Evolutionary conservation across 2,113 vertebrate species (phyloP).

Genomic region (Pelecanoides urinatrix): DNA sequence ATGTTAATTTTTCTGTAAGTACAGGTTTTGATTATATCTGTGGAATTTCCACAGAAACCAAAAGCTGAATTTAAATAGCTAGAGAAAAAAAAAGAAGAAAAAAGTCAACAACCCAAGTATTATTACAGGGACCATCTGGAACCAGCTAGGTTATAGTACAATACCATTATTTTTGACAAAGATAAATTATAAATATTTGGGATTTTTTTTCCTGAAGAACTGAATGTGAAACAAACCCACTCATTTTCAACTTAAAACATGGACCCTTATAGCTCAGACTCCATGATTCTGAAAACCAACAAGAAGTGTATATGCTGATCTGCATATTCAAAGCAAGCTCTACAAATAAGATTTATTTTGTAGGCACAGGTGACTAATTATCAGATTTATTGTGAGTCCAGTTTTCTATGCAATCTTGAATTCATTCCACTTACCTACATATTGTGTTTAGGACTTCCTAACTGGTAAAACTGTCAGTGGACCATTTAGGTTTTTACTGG

Average conservation of each 20-base stretch:
- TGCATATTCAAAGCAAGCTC: not conserved
- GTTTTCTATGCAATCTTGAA: not conserved
- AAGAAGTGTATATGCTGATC: not conserved
- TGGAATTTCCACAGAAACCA: not conserved
- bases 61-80: not conserved
- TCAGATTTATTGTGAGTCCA: not conserved
- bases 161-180: not conserved
- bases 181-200: not conserved
- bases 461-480: not conserved
- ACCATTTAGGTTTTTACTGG: not conserved
- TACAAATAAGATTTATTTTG: not conserved
- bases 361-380: not conserved
- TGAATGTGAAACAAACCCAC: not conserved
- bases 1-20: not conserved
- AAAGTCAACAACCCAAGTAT: not conserved
- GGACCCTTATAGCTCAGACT: not conserved
- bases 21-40: not conserved
- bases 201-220: not conserved
- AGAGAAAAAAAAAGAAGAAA: not conserved
- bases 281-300: not conserved
- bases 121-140: not conserved
- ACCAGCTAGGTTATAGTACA: not conserved
- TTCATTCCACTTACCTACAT: not conserved
- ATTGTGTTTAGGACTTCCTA: not conserved
- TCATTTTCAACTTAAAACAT: not conserved